Evolutionary conservation across 2,888 invertebrate species (phyloP).

Genomic region (Monopis laevigella): DNA sequence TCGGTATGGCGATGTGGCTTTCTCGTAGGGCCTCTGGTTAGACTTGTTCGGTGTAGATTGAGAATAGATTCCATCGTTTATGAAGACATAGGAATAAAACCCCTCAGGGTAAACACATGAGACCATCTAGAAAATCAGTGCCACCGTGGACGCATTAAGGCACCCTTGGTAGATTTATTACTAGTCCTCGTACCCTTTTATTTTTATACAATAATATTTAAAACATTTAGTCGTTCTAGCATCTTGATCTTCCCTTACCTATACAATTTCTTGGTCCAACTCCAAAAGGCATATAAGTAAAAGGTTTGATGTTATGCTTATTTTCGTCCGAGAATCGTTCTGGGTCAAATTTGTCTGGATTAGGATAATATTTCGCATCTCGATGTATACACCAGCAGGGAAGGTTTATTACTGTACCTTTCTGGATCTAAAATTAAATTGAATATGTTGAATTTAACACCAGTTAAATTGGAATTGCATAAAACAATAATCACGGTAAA

Average conservation of each 20-base stretch:
- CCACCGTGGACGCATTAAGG: no score
- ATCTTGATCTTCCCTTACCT: constrained; percentile 17
- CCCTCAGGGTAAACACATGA: no score
- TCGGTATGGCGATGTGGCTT: no score
- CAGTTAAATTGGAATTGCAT: neutral
- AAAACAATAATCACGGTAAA: neutral
- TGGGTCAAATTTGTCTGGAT: constrained; percentile 17
- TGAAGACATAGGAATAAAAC: no score
- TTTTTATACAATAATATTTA: no score
- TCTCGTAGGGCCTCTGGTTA: no score
- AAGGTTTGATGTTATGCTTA: constrained; percentile 12
- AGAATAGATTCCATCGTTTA: no score
- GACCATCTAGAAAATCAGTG: no score
- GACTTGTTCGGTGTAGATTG: no score
- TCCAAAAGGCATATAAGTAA: constrained; percentile 17
- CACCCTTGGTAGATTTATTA: no score
- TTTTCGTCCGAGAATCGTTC: constrained; percentile 17
- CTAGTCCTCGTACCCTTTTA: no score
- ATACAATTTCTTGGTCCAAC: constrained; percentile 18
- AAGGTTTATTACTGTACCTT: constrained; percentile 13
- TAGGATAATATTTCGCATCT: constrained; percentile 15
- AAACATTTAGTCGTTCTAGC: no score
- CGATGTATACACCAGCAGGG: constrained; percentile 14
- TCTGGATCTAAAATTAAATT: constrained; percentile 11
- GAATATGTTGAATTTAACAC: neutral